Evolutionary conservation across 2,797 vertebrate species (phyloP).

Genomic region (Psittacula derbiana): DNA sequence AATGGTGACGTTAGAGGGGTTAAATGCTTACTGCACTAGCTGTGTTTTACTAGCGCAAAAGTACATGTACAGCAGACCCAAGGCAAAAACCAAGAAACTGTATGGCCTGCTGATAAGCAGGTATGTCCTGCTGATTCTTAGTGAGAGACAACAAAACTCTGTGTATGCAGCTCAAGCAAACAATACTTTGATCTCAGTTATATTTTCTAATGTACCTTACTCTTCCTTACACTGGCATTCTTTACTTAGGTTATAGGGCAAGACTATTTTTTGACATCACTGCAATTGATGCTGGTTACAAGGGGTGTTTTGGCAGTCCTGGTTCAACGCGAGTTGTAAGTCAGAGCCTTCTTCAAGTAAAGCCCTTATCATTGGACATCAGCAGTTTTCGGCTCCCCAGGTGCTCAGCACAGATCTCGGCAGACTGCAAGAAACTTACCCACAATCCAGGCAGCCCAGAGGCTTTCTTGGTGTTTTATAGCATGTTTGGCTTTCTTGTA

Average conservation of each 20-base stretch:
- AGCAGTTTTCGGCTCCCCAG: background rate
- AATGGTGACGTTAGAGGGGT: background rate
- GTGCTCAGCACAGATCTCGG: background rate
- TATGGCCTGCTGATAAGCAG: background rate
- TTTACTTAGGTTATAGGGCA: background rate
- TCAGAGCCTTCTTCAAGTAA: background rate
- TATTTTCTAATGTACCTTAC: background rate
- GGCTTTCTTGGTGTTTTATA: background rate
- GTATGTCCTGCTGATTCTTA: background rate
- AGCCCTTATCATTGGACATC: background rate
- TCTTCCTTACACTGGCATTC: background rate
- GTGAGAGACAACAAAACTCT: background rate
- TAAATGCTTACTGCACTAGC: background rate
- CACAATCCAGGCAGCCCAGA: background rate
- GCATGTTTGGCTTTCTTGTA: background rate
- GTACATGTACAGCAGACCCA: background rate
- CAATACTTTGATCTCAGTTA: background rate
- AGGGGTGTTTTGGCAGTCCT: background rate
- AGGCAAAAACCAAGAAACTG: background rate
- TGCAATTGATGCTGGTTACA: background rate
- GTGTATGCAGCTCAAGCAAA: background rate
- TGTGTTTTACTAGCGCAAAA: background rate
- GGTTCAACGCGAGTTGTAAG: background rate
- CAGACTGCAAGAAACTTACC: background rate
- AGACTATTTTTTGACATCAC: background rate